Base-by-base conservation (phyloP, 2,888 invertebrate species). In the Parnassius mnemosyne region DNA sequence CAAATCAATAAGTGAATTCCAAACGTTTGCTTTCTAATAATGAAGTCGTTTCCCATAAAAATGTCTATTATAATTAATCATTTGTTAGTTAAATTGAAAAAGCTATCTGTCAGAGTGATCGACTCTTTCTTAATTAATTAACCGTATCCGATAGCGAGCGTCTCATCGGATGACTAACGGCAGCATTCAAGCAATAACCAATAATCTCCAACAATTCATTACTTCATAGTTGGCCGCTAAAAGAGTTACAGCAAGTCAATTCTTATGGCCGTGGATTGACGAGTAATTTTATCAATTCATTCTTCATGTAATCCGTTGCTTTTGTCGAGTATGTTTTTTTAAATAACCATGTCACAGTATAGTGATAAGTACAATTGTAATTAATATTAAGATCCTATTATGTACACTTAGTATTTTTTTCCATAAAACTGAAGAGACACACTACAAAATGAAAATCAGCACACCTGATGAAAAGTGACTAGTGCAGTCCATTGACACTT, bases 41-140 rank as follows among this genome's bases (percentile, higher is more conserved):
- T 56, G 49, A 56, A 56, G 47, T 13, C 10, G 49, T 56, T 56
- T 49, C 56, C 49, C 47, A 41, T 49, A 47, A 56, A 34, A 47
- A 49, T 41, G 10, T 34, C 41, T 47, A 2, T 49, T 49, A 56
- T 49, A 56, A 56, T 56, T 56, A 49, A 56, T 56, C 10, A 41
- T 41, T 9, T n/a, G n/a, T 34, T 44, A 25, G 46, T n/a, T 47
- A 34, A 20, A 55, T 55, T 47, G 12, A 55, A 46, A 25, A 46
- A 11, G 49, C 56, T 34, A 49, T 56, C 49, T 46, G 25, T 56
- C 49, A 56, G 41, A 56, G 41, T 56, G 49, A 41, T 47, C 56
- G 34, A 3, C n/a, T 2, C 34, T 49, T 44, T 54, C 16, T 16
- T 54, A 43, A 54, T 43, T 49, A 49, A 56, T 56, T 49, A 47